A percentile compares a stretch with the other conserved stretches of the same genome.
These are phyloP conservation scores for Drosophila fulvimacula DNA, from an alignment of 2,888 invertebrate genomes.

Conservation along the genomic window DNA sequence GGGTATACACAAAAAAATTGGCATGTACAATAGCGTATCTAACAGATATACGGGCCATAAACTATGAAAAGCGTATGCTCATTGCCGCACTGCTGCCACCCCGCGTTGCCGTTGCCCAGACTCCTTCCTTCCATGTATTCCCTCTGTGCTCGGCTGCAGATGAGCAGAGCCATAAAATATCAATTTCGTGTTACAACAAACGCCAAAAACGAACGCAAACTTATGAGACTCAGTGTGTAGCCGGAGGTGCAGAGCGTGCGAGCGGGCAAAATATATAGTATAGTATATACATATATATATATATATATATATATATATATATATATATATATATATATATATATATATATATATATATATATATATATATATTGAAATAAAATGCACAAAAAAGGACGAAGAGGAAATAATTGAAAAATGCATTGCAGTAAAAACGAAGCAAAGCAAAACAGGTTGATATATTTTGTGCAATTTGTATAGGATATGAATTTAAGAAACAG, in stretches of 20 bases:
- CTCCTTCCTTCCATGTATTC: slow-evolving; percentile 1
- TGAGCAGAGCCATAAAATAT: slow-evolving; percentile 79
- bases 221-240: slow-evolving; percentile 61
- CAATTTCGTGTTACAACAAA: slow-evolving; percentile 79
- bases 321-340: neutral
- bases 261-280: slow-evolving; percentile 30
- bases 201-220: slow-evolving; percentile 74
- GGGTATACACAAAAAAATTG: slow-evolving; percentile 21
- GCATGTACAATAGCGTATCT: slow-evolving; percentile 64
- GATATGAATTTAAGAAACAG: slow-evolving; percentile 26
- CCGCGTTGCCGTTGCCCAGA: neutral
- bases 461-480: slow-evolving; percentile 52
- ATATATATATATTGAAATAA: slow-evolving; percentile 48
- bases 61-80: slow-evolving; percentile 77
- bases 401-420: slow-evolving; percentile 69
- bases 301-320: slow-evolving; percentile 16
- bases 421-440: slow-evolving; percentile 69
- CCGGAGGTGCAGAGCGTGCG: slow-evolving; percentile 28
- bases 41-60: slow-evolving; percentile 79
- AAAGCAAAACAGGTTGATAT: slow-evolving; percentile 42
- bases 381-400: slow-evolving; percentile 41
- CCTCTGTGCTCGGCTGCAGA: slow-evolving; percentile 53
- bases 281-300: neutral
- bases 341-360: slow-evolving; percentile 16
- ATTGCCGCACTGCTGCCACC: slow-evolving; percentile 13